These are phyloP conservation scores for Sarcophaga peregrina DNA, from an alignment of 1,140 invertebrate species.

Conservation along the genomic window DNA sequence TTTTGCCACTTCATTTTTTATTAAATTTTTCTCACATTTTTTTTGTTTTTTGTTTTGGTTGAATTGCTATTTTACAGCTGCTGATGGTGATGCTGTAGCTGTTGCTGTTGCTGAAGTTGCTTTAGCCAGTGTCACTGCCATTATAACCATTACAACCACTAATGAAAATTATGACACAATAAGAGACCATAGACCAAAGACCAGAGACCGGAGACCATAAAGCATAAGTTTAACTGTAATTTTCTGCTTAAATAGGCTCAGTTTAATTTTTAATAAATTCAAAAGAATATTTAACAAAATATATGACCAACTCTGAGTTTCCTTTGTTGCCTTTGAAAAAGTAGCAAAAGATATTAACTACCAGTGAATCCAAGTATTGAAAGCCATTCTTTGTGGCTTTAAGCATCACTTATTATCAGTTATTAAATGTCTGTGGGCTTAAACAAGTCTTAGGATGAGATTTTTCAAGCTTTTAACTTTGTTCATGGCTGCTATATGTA, in stretches of 20 bases:
- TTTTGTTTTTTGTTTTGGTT: not conserved
- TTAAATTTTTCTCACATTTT: not conserved
- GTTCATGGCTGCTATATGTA: no score
- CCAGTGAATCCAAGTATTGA: no score
- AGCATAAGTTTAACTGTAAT: slow-evolving; percentile 12
- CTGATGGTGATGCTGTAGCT: not conserved
- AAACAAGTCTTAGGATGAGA: no score
- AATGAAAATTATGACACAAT: slow-evolving; percentile 3
- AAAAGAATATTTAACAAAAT: no score
- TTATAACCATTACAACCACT: not conserved
- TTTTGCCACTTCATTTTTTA: slow-evolving; percentile 22
- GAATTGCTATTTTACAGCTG: not conserved
- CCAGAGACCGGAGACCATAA: not conserved
- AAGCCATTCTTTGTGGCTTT: no score
- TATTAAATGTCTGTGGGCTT: no score
- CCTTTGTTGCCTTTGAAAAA: no score
- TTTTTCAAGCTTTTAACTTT: no score
- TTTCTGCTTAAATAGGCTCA: slow-evolving; percentile 10
- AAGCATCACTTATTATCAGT: no score
- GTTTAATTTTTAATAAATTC: not conserved
- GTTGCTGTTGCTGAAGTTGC: no score
- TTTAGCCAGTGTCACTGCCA: not conserved
- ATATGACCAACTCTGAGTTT: no score
- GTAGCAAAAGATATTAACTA: no score
- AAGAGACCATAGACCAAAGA: not conserved